phyloP scores from a whole-genome alignment of 2,888 invertebrate genomes.

The Cheiracanthium punctorium region DNA sequence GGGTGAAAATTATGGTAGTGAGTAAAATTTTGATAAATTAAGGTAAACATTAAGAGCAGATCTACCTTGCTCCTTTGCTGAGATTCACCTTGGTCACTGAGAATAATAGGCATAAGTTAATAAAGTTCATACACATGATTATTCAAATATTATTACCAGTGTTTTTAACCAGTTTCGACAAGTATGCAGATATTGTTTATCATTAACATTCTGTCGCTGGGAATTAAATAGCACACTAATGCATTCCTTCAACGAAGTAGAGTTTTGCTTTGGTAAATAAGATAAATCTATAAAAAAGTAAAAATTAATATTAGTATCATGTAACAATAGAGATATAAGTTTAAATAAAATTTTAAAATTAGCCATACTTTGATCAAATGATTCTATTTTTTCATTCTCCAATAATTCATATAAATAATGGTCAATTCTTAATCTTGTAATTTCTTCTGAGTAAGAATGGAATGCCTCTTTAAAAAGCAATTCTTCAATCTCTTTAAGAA shows the following conservation, averaged over 20 bases:
- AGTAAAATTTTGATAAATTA: no score
- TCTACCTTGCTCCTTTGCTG: no score
- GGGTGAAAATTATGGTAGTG: no score
- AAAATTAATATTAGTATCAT: no score
- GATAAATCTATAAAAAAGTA: neutral
- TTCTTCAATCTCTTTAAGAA: constrained; percentile 19
- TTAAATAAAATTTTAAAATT: neutral
- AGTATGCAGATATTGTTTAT: constrained; percentile 24
- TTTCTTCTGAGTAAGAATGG: constrained; percentile 32
- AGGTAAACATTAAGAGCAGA: no score
- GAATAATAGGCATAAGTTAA: no score
- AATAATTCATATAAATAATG: constrained; percentile 10
- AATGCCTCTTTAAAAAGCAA: constrained; percentile 19
- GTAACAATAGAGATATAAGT: neutral
- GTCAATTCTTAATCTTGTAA: constrained; percentile 35
- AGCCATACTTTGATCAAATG: neutral
- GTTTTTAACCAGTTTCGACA: constrained; percentile 31
- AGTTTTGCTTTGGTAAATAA: neutral
- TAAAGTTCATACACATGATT: no score
- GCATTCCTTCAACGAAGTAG: constrained; percentile 22
- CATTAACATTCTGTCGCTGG: constrained; percentile 30
- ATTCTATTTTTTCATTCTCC: neutral
- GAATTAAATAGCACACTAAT: constrained; percentile 44
- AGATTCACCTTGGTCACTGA: no score
- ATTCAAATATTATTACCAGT: constrained; percentile 30